A percentile compares a stretch with the other conserved stretches of the same genome.
phyloP scores from a whole-genome alignment of 1,140 invertebrate species.

The Macrobrachium rosenbergii region DNA sequence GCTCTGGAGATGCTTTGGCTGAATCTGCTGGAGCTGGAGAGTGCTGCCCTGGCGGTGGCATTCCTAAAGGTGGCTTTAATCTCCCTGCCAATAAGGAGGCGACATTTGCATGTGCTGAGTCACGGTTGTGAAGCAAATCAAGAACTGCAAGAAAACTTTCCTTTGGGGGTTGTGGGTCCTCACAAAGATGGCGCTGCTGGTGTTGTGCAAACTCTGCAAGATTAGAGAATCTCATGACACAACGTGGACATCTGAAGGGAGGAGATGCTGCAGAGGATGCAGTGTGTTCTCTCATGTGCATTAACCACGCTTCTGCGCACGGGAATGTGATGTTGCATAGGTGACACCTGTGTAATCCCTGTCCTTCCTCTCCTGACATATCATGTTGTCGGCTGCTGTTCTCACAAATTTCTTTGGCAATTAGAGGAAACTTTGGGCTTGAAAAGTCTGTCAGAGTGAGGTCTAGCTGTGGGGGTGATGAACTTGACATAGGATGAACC shows the following conservation, averaged over 20 bases:
- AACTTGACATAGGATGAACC: constrained; percentile 72
- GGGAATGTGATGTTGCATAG: constrained; percentile 83
- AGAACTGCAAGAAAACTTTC: constrained; percentile 86
- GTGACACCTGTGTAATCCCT: constrained; percentile 77
- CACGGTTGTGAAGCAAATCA: constrained; percentile 75
- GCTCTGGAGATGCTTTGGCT: constrained; percentile 67
- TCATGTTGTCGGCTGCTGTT: constrained; percentile 71
- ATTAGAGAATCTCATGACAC: constrained; percentile 67
- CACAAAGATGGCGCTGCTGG: constrained; percentile 67
- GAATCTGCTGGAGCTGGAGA: constrained; percentile 68
- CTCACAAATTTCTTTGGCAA: constrained; percentile 81
- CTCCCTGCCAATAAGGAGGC: constrained; percentile 42
- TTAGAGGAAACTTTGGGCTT: constrained; percentile 82
- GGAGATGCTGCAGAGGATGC: constrained; percentile 31
- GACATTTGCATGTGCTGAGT: constrained; percentile 66
- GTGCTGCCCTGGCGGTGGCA: constrained; percentile 40
- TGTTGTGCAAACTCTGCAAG: constrained; percentile 69
- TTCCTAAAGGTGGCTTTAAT: constrained; percentile 24
- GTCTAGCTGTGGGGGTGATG: constrained; percentile 70
- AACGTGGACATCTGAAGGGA: constrained; percentile 65
- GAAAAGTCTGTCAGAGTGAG: constrained; percentile 85
- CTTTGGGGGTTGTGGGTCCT: constrained; percentile 72
- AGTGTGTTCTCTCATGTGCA: constrained; percentile 68
- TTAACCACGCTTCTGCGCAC: constrained; percentile 78
- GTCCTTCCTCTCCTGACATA: neutral